These are phyloP conservation scores for Tapera naevia DNA, from an alignment of 2,797 vertebrate species.

Conservation along the genomic window DNA sequence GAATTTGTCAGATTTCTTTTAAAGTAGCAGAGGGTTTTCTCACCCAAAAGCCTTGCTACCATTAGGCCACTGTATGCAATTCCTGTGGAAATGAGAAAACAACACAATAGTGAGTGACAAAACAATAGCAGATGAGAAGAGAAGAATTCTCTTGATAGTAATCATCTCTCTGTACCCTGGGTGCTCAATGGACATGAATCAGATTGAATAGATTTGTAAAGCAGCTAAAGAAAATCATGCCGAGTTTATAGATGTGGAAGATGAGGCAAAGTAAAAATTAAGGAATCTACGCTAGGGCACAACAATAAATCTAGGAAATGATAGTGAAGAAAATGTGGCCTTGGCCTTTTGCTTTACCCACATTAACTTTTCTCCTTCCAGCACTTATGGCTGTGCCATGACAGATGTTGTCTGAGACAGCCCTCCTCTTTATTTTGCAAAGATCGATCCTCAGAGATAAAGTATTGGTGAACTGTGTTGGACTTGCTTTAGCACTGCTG, in stretches of 20 bases:
- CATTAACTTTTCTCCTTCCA: background rate
- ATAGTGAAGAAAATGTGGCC: background rate
- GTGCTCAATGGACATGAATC: background rate
- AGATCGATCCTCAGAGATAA: background rate
- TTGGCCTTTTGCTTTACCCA: background rate
- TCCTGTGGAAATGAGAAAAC: background rate
- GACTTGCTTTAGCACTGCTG: background rate
- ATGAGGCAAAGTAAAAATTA: background rate
- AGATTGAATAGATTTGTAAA: background rate
- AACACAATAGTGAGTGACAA: background rate
- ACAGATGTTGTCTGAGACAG: background rate
- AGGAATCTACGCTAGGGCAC: background rate
- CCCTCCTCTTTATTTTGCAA: background rate
- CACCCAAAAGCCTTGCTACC: background rate
- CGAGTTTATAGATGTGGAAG: background rate
- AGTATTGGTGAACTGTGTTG: background rate
- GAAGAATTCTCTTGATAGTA: background rate
- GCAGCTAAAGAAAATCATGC: background rate
- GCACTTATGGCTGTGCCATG: background rate
- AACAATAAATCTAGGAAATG: background rate
- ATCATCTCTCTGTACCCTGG: background rate
- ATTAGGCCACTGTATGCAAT: background rate
- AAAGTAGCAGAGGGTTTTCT: background rate
- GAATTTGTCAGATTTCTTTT: background rate
- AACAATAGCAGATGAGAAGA: background rate